These are phyloP conservation scores for Zygogramma bicolorata DNA, from an alignment of 2,888 invertebrate genomes.

Conservation along the genomic window DNA sequence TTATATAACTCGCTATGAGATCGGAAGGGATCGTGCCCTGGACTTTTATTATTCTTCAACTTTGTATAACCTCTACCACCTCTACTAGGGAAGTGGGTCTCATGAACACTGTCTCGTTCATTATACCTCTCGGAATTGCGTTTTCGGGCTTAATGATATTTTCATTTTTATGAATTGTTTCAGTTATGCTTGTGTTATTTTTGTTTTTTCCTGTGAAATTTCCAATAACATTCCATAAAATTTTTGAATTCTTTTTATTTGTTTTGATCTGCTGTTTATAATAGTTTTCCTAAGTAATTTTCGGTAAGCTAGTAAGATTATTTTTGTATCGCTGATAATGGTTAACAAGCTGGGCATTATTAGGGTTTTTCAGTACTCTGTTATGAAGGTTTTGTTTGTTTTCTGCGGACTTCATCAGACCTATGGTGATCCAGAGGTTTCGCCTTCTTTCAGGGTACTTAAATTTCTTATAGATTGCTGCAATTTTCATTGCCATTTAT, in stretches of 20 bases:
- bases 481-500: background rate
- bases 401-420: no score
- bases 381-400: background rate
- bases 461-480: background rate
- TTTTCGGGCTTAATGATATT: no score
- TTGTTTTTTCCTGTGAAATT: background rate
- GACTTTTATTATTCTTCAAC: no score
- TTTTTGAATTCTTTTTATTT: constrained; percentile 6
- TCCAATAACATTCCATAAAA: background rate
- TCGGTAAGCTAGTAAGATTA: no score
- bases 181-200: background rate
- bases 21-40: no score
- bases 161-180: background rate
- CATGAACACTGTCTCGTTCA: no score
- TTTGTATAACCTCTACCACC: no score
- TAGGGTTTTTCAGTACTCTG: background rate
- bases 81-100: no score
- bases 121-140: no score
- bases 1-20: no score
- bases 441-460: background rate
- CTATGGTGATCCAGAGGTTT: no score
- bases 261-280: background rate
- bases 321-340: background rate
- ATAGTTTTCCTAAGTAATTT: no score
- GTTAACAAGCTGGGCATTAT: background rate